phyloP scores from a whole-genome alignment of 2,797 vertebrate genomes.

The Trachops cirrhosus region DNA sequence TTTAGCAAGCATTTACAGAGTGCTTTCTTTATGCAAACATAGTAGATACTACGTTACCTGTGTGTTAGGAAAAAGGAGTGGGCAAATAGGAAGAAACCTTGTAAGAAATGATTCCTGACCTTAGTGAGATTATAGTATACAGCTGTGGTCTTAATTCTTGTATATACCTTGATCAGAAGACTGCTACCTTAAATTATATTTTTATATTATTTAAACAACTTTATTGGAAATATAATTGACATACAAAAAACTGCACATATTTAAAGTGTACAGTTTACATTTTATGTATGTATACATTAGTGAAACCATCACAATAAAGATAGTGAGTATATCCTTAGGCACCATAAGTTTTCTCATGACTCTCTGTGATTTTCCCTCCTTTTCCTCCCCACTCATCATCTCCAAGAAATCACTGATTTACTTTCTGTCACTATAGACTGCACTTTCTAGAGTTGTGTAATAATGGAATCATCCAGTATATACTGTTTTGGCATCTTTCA shows the following conservation, averaged over 20 bases:
- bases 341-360: background rate
- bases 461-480: background rate
- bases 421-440: background rate
- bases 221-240: background rate
- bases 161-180: background rate
- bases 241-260: background rate
- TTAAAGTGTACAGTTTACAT: background rate
- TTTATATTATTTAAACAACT: background rate
- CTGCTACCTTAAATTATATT: background rate
- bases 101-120: background rate
- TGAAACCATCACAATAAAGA: background rate
- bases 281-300: background rate
- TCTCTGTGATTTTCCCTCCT: background rate
- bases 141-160: background rate
- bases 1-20: background rate
- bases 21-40: background rate
- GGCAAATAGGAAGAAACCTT: background rate
- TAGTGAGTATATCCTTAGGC: background rate
- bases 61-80: background rate
- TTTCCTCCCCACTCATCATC: background rate
- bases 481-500: background rate
- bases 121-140: background rate
- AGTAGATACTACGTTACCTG: background rate
- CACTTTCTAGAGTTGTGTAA: background rate
- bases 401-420: background rate